phyloP scores from a whole-genome alignment of 2,113 vertebrate genomes.

The Neopipo cinnamomea region DNA sequence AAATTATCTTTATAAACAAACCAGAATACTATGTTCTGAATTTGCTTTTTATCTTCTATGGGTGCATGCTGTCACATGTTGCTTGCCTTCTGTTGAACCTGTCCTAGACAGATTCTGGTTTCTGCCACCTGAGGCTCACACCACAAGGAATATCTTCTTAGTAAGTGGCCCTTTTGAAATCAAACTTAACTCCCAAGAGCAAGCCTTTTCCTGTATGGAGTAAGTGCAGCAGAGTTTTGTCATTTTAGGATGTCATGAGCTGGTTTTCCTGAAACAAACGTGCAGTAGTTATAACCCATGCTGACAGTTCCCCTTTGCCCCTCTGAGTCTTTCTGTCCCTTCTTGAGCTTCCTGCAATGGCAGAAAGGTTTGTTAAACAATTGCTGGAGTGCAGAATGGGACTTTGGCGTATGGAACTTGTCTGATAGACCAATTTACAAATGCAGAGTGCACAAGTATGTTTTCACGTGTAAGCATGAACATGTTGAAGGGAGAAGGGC shows the following conservation, averaged over 20 bases:
- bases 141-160: neutral
- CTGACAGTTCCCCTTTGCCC: neutral
- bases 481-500: neutral
- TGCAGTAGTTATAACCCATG: neutral
- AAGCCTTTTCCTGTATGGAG: neutral
- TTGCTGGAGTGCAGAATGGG: neutral
- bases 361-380: neutral
- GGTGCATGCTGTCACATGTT: neutral
- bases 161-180: neutral
- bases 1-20: neutral
- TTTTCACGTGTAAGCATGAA: too few relatives aligned
- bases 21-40: neutral
- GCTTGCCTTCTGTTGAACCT: neutral
- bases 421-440: neutral
- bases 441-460: rapidly evolving
- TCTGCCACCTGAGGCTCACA: neutral
- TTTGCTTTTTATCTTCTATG: neutral
- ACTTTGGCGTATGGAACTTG: neutral
- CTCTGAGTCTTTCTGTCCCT: neutral
- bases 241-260: neutral
- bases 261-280: neutral
- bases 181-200: neutral
- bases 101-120: neutral
- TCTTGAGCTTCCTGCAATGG: neutral
- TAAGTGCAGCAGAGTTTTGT: neutral